Evolutionary conservation across 2,113 vertebrate species (phyloP), one percentile per base, ranked within the genome.

Genomic region (Beaufortia kweichowensis): DNA sequence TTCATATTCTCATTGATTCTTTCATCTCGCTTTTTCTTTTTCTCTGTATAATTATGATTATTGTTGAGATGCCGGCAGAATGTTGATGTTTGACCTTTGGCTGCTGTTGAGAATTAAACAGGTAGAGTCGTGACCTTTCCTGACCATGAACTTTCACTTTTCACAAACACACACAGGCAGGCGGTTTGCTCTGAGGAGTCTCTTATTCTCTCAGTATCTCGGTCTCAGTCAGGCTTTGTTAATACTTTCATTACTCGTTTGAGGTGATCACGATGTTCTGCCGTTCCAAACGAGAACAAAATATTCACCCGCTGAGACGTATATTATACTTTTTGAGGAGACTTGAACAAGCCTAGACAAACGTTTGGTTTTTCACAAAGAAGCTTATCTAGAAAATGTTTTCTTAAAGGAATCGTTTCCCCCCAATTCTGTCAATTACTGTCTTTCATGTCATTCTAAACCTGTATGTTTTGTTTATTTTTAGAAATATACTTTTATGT

Each of bases 41-140:
- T 31, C 56, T 46, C 43, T 15, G 43, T 46, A 17, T 21, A n/a
- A 68, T 48, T 55, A 72, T 29, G 77, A 86, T 89, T 87, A 87
- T 84, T 87, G 84, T 87, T 89, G 86, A 78, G 82, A 90, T 86
- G 85, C 79, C 67, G 50, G 83, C 79, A 77, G 90, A 89, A 89
- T 90, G 85, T 90, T 48, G 80, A 92, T 90, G 87, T 6, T 53
- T 84, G 91, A 92, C 91, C 90, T 92, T 91, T 91, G 90, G 80
- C 87, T 88, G 35, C 77, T 84, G 70, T 81, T 31, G 81, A 90
- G 88, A 91, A 92, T 92, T 90, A 91, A 91, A 92, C 90, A 89
- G 90, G 85, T 80, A 66, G 56, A 84, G 86, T 84, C 76, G 35
- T 86, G 88, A 91, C 91, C 90, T 92, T 91, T 90, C 79, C 82